Conservation (phyloP, 1,140 invertebrate genomes). For the Aporrectodea caliginosa region DNA sequence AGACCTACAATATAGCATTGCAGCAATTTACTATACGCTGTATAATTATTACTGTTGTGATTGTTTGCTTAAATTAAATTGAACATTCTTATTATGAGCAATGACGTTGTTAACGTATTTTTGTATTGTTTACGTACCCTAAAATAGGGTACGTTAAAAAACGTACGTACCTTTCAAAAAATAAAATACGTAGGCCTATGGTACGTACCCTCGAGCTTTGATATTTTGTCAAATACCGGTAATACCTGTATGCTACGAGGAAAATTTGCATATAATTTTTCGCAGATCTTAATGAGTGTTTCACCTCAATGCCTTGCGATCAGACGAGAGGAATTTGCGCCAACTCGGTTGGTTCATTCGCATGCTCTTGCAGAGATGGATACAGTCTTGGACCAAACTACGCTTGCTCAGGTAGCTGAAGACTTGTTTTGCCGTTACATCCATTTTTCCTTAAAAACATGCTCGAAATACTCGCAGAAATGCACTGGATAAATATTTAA, state of each 20-base stretch:
- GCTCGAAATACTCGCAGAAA: neutral
- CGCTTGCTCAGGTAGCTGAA: neutral
- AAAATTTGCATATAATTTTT: too few relatives aligned
- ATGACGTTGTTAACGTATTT: too few relatives aligned
- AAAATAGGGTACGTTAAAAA: too few relatives aligned
- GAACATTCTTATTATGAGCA: too few relatives aligned
- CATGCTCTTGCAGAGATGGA: conserved; percentile 11
- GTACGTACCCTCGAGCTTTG: neutral
- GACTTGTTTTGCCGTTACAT: neutral
- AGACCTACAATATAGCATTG: too few relatives aligned
- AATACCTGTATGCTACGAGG: too few relatives aligned
- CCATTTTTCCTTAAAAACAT: neutral
- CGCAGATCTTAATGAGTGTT: conserved; percentile 31
- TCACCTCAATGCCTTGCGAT: conserved; percentile 7
- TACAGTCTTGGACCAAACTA: conserved; percentile 20
- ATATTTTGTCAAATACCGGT: neutral
- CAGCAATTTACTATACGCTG: too few relatives aligned
- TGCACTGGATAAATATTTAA: too few relatives aligned
- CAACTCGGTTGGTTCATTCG: conserved; percentile 26
- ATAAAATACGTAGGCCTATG: neutral
- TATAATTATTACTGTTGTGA: too few relatives aligned
- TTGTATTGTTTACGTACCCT: too few relatives aligned
- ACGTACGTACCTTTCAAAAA: too few relatives aligned
- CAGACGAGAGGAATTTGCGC: conserved; percentile 15
- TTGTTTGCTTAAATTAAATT: too few relatives aligned